Evolutionary conservation across 1,140 invertebrate species (phyloP).

Genomic region (Drosophila yakuba): DNA sequence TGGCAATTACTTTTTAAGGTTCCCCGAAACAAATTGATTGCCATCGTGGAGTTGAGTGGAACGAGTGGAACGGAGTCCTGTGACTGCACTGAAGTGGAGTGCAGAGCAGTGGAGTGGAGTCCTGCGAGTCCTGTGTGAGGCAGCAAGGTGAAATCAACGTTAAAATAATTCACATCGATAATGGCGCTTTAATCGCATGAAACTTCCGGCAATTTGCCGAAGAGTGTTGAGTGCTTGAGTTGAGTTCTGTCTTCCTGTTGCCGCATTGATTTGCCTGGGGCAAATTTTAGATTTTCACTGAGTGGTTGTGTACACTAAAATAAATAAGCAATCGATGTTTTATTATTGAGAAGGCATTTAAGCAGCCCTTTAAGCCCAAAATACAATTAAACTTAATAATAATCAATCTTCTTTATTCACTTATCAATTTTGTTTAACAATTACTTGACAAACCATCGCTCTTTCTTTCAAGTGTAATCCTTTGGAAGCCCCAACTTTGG

Average conservation of each 20-base stretch:
- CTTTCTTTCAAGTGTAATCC: neutral
- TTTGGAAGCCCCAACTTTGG: constrained; percentile 30
- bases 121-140: neutral
- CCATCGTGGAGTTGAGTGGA: constrained; percentile 21
- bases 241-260: constrained; percentile 30
- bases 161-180: constrained; percentile 83
- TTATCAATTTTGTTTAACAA: no score
- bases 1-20: constrained; percentile 75
- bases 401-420: no score
- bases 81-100: constrained; percentile 3
- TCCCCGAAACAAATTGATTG: constrained; percentile 73
- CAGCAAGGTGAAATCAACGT: constrained; percentile 48
- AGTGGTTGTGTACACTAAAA: constrained; percentile 3
- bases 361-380: no score
- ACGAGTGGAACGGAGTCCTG: neutral
- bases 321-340: neutral
- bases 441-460: neutral
- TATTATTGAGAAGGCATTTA: no score
- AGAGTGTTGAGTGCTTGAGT: constrained; percentile 67
- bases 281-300: constrained; percentile 20
- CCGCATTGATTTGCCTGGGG: constrained; percentile 64
- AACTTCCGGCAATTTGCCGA: constrained; percentile 79
- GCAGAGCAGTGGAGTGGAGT: neutral
- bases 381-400: no score
- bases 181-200: constrained; percentile 79